phyloP scores from a whole-genome alignment of 2,888 invertebrate species.

The Elaeidobius kamerunicus region DNA sequence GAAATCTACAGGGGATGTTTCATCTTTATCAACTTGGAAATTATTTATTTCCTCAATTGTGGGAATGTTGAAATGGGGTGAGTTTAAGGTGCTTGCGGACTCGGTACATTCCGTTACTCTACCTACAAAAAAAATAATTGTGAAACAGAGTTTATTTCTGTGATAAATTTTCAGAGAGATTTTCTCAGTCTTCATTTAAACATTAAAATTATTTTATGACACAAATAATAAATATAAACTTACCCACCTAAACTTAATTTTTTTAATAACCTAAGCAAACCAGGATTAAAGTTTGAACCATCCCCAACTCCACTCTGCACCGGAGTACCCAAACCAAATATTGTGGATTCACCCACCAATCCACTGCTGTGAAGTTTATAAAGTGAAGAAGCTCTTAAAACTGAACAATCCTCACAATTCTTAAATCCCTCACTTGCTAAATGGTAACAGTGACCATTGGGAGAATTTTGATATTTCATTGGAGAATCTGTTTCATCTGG shows the following conservation, averaged over 20 bases:
- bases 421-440: constrained; percentile 19
- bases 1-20: constrained; percentile 18
- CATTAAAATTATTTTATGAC: too few species aligned
- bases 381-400: constrained; percentile 19
- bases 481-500: not conserved
- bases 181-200: too few species aligned
- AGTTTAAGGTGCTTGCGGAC: constrained; percentile 25
- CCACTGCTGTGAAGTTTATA: not conserved
- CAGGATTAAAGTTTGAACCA: constrained; percentile 14
- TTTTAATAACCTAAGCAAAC: constrained; percentile 18
- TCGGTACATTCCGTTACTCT: constrained; percentile 36
- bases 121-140: constrained; percentile 16
- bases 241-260: constrained; percentile 27
- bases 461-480: constrained; percentile 5
- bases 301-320: constrained; percentile 3
- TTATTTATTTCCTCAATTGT: constrained; percentile 4
- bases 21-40: not conserved
- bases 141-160: too few species aligned
- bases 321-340: too few species aligned
- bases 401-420: constrained; percentile 22
- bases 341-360: not conserved
- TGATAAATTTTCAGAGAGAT: too few species aligned
- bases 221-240: too few species aligned
- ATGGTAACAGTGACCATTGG: not conserved
- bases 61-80: not conserved